Base-by-base conservation (phyloP, 2,888 invertebrate species). In the Leptopilina syphax region DNA sequence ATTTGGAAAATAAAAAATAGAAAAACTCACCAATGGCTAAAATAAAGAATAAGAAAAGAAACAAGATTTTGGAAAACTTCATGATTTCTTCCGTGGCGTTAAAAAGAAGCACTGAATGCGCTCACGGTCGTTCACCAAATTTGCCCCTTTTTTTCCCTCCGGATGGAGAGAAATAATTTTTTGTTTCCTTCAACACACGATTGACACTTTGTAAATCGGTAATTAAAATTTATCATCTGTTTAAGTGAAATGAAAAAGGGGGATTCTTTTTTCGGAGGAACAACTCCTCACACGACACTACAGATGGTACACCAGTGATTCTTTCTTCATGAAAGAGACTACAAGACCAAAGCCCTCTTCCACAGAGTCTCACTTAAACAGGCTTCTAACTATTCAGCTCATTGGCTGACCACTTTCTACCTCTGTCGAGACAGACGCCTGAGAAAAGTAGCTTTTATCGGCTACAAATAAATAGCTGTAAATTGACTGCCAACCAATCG, bases 391-490 rank as follows among this genome's bases (percentile, higher is more conserved):
- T 79, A 82, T 82, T 78, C 84, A 86, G 87, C 89, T 83, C 82
- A 91, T 91, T 91, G 91, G 91, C 87, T 88, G 91, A 89, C 89
- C 87, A 90, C 91, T 91, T 91, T 91, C 91, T 91, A 90, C 84
- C 84, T 81, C 82, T 78, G 83, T 81, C 83, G 78, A 82, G 81
- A 82, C 82, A 82, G 81, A 82, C 82, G 77, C 82, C 79, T 82
- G 84, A 86, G 85, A 85, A 86, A 87, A 86, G 85, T 85, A 83
- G 84, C 84, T 84, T 86, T 83, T 83, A 83, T 83, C 83, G 83
- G 78, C 70, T 81, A 80, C 82, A 79, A 83, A 83, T 81, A 80
- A 82, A 77, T 79, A 78, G 80, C 76, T 82, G 80, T 80, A 79
- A 80, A 79, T 83, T 79, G 79, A n/a, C 66, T 77, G 27, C 50